Conservation (phyloP, 2,797 vertebrate species). For the Spea hammondii region DNA sequence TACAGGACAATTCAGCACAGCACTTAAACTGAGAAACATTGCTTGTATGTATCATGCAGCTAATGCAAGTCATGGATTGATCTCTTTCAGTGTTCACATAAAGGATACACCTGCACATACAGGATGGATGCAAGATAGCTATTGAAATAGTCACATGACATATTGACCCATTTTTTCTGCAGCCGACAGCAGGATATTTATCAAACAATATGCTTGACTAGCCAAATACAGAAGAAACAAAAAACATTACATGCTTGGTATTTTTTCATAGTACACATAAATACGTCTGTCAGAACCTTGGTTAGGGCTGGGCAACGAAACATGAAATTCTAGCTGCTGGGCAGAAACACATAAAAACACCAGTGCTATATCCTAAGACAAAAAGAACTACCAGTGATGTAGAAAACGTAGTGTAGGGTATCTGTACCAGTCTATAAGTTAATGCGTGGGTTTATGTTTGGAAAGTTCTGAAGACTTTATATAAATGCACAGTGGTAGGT, state of each 20-base stretch:
- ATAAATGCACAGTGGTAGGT: slow-evolving; percentile 3
- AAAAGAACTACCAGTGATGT: neutral
- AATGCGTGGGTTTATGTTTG: too few species aligned
- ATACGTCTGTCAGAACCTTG: slow-evolving; percentile 7
- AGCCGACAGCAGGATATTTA: slow-evolving; percentile 28
- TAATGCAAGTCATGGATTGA: neutral
- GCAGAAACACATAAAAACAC: neutral
- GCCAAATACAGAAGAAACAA: slow-evolving; percentile 22
- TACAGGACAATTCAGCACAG: slow-evolving; percentile 2
- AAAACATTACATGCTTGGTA: slow-evolving; percentile 30
- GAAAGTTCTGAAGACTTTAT: neutral
- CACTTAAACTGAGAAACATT: neutral
- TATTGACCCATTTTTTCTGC: neutral
- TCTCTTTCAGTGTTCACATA: neutral
- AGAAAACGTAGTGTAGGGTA: neutral
- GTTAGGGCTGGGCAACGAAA: slow-evolving; percentile 13
- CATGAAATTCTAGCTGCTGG: neutral
- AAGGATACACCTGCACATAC: slow-evolving; percentile 2
- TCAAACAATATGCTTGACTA: slow-evolving; percentile 20
- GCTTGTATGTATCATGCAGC: neutral
- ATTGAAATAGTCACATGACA: neutral
- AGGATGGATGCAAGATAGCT: neutral
- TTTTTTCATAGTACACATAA: slow-evolving; percentile 1
- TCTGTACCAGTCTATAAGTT: neutral
- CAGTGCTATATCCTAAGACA: slow-evolving; percentile 8